These are phyloP conservation scores for Phortica variegata DNA, from an alignment of 1,140 invertebrate genomes.

Conservation along the genomic window DNA sequence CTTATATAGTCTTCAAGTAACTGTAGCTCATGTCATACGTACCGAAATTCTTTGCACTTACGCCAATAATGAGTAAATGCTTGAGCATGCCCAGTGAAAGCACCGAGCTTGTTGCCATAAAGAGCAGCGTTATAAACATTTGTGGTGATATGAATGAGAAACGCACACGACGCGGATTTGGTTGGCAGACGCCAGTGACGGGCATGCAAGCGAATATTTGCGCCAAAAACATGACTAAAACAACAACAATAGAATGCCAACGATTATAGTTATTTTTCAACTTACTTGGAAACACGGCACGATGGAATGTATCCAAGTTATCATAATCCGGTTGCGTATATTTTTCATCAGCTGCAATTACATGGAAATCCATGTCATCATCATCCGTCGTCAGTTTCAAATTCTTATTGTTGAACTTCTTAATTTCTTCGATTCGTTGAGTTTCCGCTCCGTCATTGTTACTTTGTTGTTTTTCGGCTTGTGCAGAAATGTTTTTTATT, in stretches of 20 bases:
- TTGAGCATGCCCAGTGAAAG: conserved; percentile 26
- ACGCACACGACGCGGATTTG: conserved; percentile 27
- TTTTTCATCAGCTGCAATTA: conserved; percentile 16
- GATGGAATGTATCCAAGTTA: conserved; percentile 30
- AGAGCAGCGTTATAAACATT: conserved; percentile 26
- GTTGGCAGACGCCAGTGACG: conserved; percentile 23
- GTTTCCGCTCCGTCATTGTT: no score
- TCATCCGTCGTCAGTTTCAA: no score
- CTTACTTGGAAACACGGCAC: conserved; percentile 37
- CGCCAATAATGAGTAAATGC: conserved; percentile 30
- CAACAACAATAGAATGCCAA: not conserved
- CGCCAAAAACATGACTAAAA: conserved; percentile 41
- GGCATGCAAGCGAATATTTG: conserved; percentile 46
- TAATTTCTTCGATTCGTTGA: no score
- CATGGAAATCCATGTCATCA: conserved; percentile 13
- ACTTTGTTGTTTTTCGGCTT: no score
- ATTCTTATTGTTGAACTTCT: no score
- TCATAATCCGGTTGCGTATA: conserved; percentile 23
- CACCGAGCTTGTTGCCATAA: conserved; percentile 24
- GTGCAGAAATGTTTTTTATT: no score
- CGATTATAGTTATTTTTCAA: not conserved
- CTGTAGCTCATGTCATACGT: conserved; percentile 1
- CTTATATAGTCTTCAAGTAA: not conserved
- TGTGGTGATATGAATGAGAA: conserved; percentile 35
- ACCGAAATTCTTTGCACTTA: conserved; percentile 50